Base-by-base conservation (phyloP, 1,140 invertebrate species). In the Probaryconus sp. region DNA sequence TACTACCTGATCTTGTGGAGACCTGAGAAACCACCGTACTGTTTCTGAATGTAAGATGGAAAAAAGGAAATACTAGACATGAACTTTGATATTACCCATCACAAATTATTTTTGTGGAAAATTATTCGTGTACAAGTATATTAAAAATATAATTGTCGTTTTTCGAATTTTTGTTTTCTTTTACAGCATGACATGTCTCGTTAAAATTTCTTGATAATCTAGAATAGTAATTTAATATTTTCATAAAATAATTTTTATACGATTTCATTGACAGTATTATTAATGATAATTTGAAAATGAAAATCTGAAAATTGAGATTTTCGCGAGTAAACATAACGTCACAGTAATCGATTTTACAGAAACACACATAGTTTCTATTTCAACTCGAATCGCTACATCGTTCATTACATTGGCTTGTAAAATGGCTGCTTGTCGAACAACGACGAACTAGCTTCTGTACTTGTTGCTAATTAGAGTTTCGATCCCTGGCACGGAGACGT, bases 1-100 rank as follows among this genome's bases (percentile, higher is more conserved):
- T 14, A 26, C 63, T 72, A 73, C 48, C 53, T 69, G 61, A 72
- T 79, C 56, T 61, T 48, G 30, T 13, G 31, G 31, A 33, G 18
- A 50, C 21, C 30, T 24, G n/a, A 7, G 40, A 40, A 50, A 78
- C 56, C 47, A 43, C 9, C 5, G 21, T 11, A 45, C 43, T 53
- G 48, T 58, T 75, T 68, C 43, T 26, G 58, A 21, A 64, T 75
- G 47, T 79, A 51, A 38, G 53, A 67, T 53, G 53, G n/a, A 68
- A 42, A 18, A 55, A 60, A 21, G 24, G 18, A 14, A 51, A 40
- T 42, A 51, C 14, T 20, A 17, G 26, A 30, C 28, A 47, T 30
- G 42, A 47, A 30, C 42, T 30, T 30, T 47, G 9, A 30, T 47
- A 47, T 47, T 30, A 30, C 14, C 42, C 4, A 30, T 30, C 16